Base-by-base conservation (phyloP, 2,797 vertebrate genomes). In the Stomatorhinus walkeri region DNA sequence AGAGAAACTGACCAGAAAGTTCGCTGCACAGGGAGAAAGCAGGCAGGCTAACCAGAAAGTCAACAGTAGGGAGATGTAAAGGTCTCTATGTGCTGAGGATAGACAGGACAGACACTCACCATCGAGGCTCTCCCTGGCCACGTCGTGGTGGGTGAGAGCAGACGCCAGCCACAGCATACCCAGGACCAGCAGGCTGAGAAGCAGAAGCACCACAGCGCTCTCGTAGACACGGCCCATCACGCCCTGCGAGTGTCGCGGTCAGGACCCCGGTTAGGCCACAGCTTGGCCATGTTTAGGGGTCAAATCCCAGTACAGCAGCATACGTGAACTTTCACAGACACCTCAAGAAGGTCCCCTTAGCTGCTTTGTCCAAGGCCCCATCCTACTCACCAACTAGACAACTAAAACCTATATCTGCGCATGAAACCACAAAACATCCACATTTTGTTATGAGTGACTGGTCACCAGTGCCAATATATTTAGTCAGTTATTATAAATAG, bases 161-260 rank as follows among this genome's bases (percentile, higher is more conserved):
- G 97, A 98, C 0, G 98, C 97, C 91, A 99, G 98, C 98, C 98
- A 99, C 92, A 99, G 96, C 79, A 99, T 99, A 91, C 98, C 98
- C 92, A 99, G 95, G 90, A 99, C 96, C 90, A 99, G 95, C 90
- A 99, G 93, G 0, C 96, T 96, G 90, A 99, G 95, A 72, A 99
- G 96, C 91, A 99, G 92, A 92, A 99, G 94, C 94, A 99, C 96
- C 92, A 99, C 98, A 0, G 97, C 95, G 0, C 98, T 98, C 94
- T 99, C 98, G 0, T 99, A 98, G 76, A 99, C 97, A 14, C 98
- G 96, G 52, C 96, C 97, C 97, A 98, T 97, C 61, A 99, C 96
- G 7, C 98, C 98, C 98, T 99, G 91, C 68, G 19, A 0, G 2
- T 32, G 9, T 88, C 51, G 88, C 24, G 87, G 85, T 6, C 0